These are phyloP conservation scores for Leptocoma aspasia DNA, from an alignment of 2,113 vertebrate genomes.

Conservation along the genomic window DNA sequence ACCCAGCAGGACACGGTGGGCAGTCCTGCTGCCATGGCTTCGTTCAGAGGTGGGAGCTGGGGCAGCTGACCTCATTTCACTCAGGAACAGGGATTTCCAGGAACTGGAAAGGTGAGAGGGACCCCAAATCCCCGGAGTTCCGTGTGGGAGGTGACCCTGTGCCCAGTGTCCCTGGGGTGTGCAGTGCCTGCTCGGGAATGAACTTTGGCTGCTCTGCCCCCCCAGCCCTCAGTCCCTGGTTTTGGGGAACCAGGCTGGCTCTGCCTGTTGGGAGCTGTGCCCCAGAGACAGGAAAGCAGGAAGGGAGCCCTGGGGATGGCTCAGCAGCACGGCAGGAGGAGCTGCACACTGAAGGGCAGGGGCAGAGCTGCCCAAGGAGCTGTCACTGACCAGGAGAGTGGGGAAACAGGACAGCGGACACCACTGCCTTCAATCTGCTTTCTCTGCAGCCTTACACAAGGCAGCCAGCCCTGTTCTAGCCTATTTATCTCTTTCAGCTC, in stretches of 20 bases:
- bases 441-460: not conserved
- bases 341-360: accelerated
- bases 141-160: not conserved
- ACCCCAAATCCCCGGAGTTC: accelerated
- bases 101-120: not conserved
- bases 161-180: accelerated
- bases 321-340: not conserved
- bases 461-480: not conserved
- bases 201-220: not conserved
- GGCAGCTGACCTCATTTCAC: not conserved
- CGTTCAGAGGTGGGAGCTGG: accelerated
- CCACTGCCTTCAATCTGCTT: not conserved
- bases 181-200: accelerated
- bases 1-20: accelerated
- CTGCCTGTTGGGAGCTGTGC: not conserved
- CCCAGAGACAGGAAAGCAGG: not conserved
- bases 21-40: not conserved
- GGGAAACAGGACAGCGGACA: not conserved
- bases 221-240: accelerated
- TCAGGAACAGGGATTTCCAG: not conserved
- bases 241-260: not conserved
- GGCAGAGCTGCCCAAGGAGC: not conserved
- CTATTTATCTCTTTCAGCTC: conserved; percentile 51
- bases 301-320: accelerated
- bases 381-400: accelerated